Conservation (phyloP, 35 echinoderm and acorn worm genomes). For the Eucidaris tribuloides region DNA sequence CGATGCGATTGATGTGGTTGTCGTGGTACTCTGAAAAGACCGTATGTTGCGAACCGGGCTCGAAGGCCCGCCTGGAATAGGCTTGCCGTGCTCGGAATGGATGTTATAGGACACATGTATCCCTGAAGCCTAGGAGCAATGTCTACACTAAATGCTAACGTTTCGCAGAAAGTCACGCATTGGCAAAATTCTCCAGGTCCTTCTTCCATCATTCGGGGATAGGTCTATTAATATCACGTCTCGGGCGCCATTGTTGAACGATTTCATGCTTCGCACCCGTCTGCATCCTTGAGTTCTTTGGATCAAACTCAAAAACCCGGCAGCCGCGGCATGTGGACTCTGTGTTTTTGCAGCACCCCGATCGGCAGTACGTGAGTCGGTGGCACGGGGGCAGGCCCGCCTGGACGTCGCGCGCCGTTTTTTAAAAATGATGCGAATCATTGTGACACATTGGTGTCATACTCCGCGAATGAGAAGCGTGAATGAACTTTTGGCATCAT, state of each 20-base stretch:
- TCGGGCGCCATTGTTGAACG: not conserved
- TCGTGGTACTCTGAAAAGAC: slow-evolving; percentile 28
- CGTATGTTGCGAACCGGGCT: not conserved
- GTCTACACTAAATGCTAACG: slow-evolving; percentile 49
- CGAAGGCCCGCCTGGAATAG: not conserved
- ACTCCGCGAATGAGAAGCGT: slow-evolving; percentile 62
- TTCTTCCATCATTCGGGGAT: not conserved
- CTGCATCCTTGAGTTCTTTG: slow-evolving; percentile 47
- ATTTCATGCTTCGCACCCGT: not conserved
- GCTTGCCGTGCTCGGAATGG: slow-evolving; percentile 25
- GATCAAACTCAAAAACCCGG: slow-evolving; percentile 11
- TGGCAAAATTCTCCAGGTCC: slow-evolving; percentile 5
- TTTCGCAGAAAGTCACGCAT: slow-evolving; percentile 6
- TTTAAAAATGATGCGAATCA: slow-evolving; percentile 66
- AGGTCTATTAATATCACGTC: slow-evolving; percentile 29
- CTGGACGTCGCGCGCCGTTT: not conserved
- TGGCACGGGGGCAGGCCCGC: not conserved
- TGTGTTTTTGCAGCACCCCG: too few species aligned
- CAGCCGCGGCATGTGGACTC: not conserved
- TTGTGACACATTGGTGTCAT: slow-evolving; percentile 84
- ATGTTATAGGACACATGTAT: too few species aligned
- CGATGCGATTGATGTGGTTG: not conserved
- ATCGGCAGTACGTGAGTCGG: too few species aligned
- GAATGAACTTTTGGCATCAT: slow-evolving; percentile 93
- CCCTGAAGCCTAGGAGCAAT: slow-evolving; percentile 18